Percentiles rank a stretch among this genome's conserved stretches.
These are phyloP conservation scores for Sussaba pulchella DNA, from an alignment of 2,888 invertebrate species.

Conservation along the genomic window DNA sequence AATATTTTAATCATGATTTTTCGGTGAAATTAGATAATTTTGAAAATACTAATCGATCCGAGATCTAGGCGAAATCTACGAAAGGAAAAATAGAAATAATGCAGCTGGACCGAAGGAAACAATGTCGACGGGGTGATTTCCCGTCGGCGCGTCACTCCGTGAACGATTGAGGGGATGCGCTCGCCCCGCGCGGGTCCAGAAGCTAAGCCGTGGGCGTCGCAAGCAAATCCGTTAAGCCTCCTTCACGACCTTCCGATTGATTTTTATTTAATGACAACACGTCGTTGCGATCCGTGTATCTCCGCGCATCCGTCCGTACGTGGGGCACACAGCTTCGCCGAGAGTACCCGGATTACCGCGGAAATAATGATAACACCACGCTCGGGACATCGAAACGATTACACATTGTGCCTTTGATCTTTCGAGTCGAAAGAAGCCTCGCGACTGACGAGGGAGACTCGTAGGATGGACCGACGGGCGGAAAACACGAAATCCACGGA, in stretches of 20 bases:
- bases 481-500: constrained; percentile 33
- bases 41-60: too few relatives aligned
- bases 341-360: constrained; percentile 72
- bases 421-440: constrained; percentile 20
- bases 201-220: constrained; percentile 81
- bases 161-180: constrained; percentile 70
- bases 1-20: too few relatives aligned
- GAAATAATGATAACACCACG: constrained; percentile 77
- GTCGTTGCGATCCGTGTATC: constrained; percentile 76
- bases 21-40: too few relatives aligned
- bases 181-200: constrained; percentile 64
- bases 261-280: constrained; percentile 85
- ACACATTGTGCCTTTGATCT: constrained; percentile 62
- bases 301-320: constrained; percentile 78
- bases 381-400: constrained; percentile 52
- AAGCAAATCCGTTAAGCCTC: constrained; percentile 84
- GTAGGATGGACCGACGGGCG: constrained; percentile 36
- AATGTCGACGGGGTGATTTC: constrained; percentile 68
- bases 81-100: constrained; percentile 64
- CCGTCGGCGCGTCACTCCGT: constrained; percentile 61
- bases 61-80: too few relatives aligned
- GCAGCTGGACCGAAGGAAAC: constrained; percentile 55
- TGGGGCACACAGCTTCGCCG: constrained; percentile 73
- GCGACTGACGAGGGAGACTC: constrained; percentile 41
- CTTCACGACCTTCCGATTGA: constrained; percentile 84